phyloP scores from a whole-genome alignment of 1,140 invertebrate species.

The Brachionus angularis region DNA sequence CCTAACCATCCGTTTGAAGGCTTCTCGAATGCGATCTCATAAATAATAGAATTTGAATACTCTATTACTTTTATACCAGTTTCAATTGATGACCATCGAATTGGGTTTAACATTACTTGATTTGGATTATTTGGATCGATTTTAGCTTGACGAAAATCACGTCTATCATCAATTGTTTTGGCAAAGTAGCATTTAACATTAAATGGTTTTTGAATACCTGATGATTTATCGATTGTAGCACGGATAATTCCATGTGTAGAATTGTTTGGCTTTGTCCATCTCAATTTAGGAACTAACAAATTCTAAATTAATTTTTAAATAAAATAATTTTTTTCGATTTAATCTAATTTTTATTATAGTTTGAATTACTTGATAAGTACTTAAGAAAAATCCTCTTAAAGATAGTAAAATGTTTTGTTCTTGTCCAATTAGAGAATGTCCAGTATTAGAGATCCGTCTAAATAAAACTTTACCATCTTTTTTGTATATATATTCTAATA shows the following conservation, averaged over 20 bases:
- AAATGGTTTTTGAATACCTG: neutral
- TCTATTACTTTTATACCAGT: neutral
- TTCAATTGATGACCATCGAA: neutral
- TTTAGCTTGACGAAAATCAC: conserved; percentile 1
- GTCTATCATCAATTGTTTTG: conserved; percentile 13
- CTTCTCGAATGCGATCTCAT: conserved; percentile 39
- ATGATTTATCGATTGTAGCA: neutral
- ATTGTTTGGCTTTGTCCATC: conserved; percentile 32
- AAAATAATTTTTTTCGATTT: too few species aligned
- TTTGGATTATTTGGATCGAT: neutral
- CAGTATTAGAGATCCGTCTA: conserved; percentile 49
- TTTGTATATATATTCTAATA: too few species aligned
- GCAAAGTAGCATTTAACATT: conserved; percentile 6
- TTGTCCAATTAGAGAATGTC: conserved; percentile 49
- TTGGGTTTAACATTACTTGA: neutral
- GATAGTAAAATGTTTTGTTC: conserved; percentile 47
- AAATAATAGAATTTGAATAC: neutral
- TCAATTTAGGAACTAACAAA: conserved; percentile 12
- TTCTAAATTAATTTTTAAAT: neutral
- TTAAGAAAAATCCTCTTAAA: conserved; percentile 48
- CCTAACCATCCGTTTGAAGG: conserved; percentile 48
- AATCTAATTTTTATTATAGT: too few species aligned
- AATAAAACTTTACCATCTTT: conserved; percentile 2
- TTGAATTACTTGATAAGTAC: conserved; percentile 45
- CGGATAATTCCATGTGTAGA: conserved; percentile 24